Evolutionary conservation across 2,113 vertebrate genomes (phyloP), one percentile per base, ranked within the genome.

Genomic region (Ibidorhyncha struthersii): DNA sequence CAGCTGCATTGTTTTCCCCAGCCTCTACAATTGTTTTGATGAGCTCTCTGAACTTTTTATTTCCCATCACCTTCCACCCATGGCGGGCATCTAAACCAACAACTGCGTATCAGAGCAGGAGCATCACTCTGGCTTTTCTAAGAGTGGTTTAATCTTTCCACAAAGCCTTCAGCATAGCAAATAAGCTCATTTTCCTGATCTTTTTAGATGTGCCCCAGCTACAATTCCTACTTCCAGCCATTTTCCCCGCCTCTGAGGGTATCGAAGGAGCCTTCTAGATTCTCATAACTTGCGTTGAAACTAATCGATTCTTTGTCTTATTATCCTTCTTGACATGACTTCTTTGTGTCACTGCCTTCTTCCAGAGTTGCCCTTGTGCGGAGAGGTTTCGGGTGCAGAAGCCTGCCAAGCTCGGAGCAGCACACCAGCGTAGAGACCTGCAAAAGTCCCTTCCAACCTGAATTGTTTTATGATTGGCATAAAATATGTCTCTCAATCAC

Each of bases 361-460:
- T 69, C 18, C 53, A 1, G 0, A 45, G 30, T 0, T 27, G 25
- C 16, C 14, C 36, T 17, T 2, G 7, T 4, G 2, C 50, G 52
- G 40, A 47, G 10, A 56, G 9, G 15, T 30, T 80, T 82, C 61
- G 30, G 43, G 40, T 27, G 14, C 12, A 23, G 45, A 69, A 72
- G 6, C 20, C 27, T 29, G 23, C 18, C 45, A 53, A 73, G 29
- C 32, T 76, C 43, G 6, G 13, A 65, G 53, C 36, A 83, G 40
- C 12, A 76, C 62, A 29, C 29, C 49, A 16, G 3, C 0, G 0
- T 4, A 10, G n/a, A 85, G 38, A 50, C 12, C 26, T 43, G 8
- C 32, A 56, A 10, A 77, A 70, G 41, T 15, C n/a, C 38, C 21
- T 72, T 80, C 12, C 21, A 40, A 29, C 16, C 16, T 17, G 30